Conservation (phyloP, 1,140 invertebrate species). For the Ostrea edulis region DNA sequence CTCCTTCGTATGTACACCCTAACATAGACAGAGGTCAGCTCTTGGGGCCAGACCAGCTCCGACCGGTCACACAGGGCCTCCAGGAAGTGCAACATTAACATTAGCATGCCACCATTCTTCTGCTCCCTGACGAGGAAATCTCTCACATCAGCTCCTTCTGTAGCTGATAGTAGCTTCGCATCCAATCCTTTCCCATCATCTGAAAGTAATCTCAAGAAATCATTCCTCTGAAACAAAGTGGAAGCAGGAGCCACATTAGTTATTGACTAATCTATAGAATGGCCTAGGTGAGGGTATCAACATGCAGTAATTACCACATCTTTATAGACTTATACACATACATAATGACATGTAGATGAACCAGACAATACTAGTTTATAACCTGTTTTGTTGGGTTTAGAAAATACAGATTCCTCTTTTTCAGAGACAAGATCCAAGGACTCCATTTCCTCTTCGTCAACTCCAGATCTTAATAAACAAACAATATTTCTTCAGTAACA, state of each 20-base stretch:
- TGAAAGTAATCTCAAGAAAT: not conserved
- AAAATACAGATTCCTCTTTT: not conserved
- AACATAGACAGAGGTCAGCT: constrained; percentile 68
- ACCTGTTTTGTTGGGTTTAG: not conserved
- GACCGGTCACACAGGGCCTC: constrained; percentile 39
- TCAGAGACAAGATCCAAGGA: not conserved
- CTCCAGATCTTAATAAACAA: not conserved
- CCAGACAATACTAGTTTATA: not conserved
- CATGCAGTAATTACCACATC: too few species aligned
- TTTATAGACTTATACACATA: too few species aligned
- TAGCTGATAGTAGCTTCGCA: constrained; percentile 38
- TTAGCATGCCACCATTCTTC: constrained; percentile 71
- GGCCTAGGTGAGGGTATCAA: too few species aligned
- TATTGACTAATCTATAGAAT: too few species aligned
- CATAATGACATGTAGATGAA: not conserved
- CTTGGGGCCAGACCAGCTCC: constrained; percentile 68
- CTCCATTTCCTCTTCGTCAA: constrained; percentile 18
- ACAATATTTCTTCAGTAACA: not conserved
- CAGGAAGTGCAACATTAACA: constrained; percentile 72
- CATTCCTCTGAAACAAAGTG: not conserved
- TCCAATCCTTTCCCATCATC: constrained; percentile 43
- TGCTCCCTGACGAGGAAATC: constrained; percentile 64
- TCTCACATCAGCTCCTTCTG: constrained; percentile 61
- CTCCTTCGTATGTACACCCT: constrained; percentile 67
- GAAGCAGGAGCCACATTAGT: too few species aligned